Conservation (phyloP, 2,113 vertebrate species). For the Myotis yumanensis region DNA sequence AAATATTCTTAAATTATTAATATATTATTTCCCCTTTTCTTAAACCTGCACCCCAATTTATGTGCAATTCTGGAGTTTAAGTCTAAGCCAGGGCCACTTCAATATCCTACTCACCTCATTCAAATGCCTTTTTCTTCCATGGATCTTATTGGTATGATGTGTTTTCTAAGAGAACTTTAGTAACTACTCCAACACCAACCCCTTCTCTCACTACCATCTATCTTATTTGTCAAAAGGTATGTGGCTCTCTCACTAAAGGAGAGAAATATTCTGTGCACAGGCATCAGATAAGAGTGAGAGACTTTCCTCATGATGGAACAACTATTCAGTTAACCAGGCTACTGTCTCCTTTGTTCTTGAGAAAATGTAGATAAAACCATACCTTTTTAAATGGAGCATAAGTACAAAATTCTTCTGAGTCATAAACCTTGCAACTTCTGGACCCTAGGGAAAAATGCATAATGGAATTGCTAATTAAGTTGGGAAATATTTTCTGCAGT, state of each 20-base stretch:
- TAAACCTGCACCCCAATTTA: not conserved
- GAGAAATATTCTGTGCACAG: not conserved
- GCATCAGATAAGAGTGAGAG: not conserved
- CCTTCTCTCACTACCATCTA: fast-evolving
- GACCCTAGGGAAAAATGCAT: not conserved
- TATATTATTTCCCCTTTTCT: not conserved
- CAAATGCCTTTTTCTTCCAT: not conserved
- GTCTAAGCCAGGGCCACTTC: not conserved
- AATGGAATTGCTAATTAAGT: not conserved
- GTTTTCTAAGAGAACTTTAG: not conserved
- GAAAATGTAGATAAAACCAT: not conserved
- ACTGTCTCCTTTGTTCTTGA: not conserved
- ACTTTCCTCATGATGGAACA: not conserved
- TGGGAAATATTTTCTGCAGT: not conserved
- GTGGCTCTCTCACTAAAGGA: not conserved
- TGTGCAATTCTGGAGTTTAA: not conserved
- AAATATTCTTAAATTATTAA: not conserved
- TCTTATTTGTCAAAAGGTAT: not conserved
- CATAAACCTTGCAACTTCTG: not conserved
- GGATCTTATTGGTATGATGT: no score
- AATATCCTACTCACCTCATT: not conserved
- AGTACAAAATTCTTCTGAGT: not conserved
- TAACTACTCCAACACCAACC: no score
- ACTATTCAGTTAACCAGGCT: not conserved
- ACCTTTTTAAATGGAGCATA: not conserved